Evolutionary conservation across 2,797 vertebrate genomes (phyloP), one percentile per base, ranked within the genome.

Genomic region (Lycodopsis pacificus): DNA sequence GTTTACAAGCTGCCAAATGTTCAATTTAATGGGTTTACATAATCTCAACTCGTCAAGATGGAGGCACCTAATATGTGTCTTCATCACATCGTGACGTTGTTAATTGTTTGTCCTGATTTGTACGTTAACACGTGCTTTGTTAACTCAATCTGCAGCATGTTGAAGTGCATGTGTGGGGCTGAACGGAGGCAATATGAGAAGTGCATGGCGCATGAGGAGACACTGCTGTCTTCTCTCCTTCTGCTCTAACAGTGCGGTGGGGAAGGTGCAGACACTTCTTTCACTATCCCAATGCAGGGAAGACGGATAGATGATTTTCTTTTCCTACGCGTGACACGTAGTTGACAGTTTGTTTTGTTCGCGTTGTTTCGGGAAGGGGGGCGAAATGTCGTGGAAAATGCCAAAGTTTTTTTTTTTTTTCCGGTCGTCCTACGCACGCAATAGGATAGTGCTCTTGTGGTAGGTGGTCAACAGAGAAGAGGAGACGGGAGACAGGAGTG

Each of bases 181-280:
- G 82, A 40, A 76, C 71, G 73, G 73, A 73, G 85, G 85, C 83
- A 46, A 2, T 15, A 74, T n/a, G 62, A 79, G 85, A 88, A 87
- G 73, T 77, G 83, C 69, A 57, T 77, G 86, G 77, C 75, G 74
- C 68, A 70, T 77, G 38, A 72, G 73, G 73, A 76, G 72, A 64
- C 79, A 73, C 54, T 65, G 79, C 82, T 82, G 73, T 73, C 75
- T 80, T 34, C 72, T 72, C 77, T 80, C 44, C 68, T 72, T 56
- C 75, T 70, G 71, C 72, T 84, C 51, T 8, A 8, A 0, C 54
- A 34, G 79, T 59, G 80, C 54, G 17, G 74, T 62, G 67, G 57
- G 17, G 11, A 48, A 65, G 58, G 27, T 56, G 71, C 80, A 73
- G 25, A 38, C 32, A 46, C 79, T 77, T 66, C 76, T 71, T 53